Conservation (phyloP, 2,797 vertebrate genomes). For the Gephyroberyx darwinii region DNA sequence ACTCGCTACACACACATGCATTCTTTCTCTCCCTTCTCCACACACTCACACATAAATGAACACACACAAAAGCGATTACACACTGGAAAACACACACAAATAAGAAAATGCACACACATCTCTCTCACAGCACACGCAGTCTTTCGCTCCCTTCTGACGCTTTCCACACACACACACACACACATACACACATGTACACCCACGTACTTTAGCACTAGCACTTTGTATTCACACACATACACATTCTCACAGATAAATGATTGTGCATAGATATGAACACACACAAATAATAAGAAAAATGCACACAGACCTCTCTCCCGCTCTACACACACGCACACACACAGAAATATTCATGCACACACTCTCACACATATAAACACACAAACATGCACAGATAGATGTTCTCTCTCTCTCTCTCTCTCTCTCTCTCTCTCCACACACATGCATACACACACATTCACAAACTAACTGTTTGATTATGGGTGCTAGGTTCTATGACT, state of each 20-base stretch:
- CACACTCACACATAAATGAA: neutral
- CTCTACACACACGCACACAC: neutral
- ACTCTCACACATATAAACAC: conserved; percentile 13
- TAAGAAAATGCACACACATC: conserved; percentile 39
- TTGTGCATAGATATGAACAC: neutral
- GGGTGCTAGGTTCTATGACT: conserved; percentile 16
- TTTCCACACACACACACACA: too few species aligned
- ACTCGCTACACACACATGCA: neutral
- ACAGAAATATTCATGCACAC: conserved; percentile 22
- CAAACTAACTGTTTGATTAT: conserved; percentile 34
- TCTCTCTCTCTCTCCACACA: neutral
- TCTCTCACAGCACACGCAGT: conserved; percentile 6
- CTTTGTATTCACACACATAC: neutral
- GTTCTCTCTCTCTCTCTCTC: too few species aligned
- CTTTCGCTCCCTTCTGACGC: too few species aligned
- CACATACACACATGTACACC: too few species aligned
- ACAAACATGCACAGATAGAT: neutral
- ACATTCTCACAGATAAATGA: conserved; percentile 1
- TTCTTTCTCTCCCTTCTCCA: too few species aligned
- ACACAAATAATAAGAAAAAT: neutral
- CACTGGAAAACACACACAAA: neutral
- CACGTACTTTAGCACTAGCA: too few species aligned
- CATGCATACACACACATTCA: conserved; percentile 1
- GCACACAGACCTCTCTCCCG: neutral
- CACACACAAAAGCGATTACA: neutral